Evolutionary conservation across 2,888 invertebrate genomes (phyloP).

Genomic region (Coremacera marginata): DNA sequence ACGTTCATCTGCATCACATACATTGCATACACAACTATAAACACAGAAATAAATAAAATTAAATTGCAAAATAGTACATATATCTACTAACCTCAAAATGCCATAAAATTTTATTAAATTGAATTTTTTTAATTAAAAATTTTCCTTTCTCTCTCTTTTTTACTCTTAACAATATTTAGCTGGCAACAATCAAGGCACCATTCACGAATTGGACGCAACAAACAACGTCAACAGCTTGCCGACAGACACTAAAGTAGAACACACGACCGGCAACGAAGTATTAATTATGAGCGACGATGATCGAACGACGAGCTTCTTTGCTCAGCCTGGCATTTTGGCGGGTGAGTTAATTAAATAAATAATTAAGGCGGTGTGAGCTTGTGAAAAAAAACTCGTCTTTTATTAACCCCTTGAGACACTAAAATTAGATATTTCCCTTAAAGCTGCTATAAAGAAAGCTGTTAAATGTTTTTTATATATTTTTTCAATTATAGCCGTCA

Average conservation of each 20-base stretch:
- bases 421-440: no score
- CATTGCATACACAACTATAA: background rate
- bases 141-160: background rate
- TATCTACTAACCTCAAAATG: constrained; percentile 1
- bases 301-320: constrained; percentile 91
- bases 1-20: background rate
- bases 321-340: constrained; percentile 93
- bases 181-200: constrained; percentile 59
- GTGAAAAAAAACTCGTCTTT: no score
- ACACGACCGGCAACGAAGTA: constrained; percentile 74
- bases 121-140: background rate
- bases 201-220: constrained; percentile 65
- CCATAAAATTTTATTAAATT: background rate
- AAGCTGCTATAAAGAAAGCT: no score
- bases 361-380: no score
- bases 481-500: constrained; percentile 84
- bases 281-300: constrained; percentile 88
- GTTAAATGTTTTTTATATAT: constrained; percentile 61
- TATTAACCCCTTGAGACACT: no score
- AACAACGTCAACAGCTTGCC: constrained; percentile 65
- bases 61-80: background rate
- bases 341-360: constrained; percentile 72
- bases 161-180: constrained; percentile 46
- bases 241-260: constrained; percentile 66
- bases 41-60: background rate